Evolutionary conservation across 2,113 vertebrate genomes (phyloP).

Genomic region (Fregetta grallaria): DNA sequence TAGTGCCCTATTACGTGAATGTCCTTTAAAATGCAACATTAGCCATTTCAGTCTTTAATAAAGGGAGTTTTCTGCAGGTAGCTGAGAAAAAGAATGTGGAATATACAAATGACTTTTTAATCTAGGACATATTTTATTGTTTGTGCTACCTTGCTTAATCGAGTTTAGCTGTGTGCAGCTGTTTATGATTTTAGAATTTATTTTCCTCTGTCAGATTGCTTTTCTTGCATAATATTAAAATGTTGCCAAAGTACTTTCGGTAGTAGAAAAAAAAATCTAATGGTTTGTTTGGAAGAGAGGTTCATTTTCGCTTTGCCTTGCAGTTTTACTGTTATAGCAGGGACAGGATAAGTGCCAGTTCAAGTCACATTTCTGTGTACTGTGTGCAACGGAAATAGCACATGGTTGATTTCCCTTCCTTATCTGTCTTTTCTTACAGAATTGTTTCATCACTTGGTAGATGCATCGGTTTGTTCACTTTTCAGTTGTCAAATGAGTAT

Average conservation of each 20-base stretch:
- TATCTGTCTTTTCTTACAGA: neutral
- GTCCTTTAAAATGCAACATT: neutral
- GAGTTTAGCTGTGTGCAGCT: neutral
- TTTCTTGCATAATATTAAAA: neutral
- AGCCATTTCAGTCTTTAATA: neutral
- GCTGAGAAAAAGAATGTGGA: neutral
- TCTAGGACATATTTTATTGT: neutral
- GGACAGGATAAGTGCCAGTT: neutral
- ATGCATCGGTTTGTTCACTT: neutral
- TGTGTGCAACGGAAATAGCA: neutral
- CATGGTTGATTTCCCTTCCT: neutral
- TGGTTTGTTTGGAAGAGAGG: neutral
- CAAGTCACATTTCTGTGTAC: neutral
- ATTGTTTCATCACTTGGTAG: neutral
- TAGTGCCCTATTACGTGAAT: neutral
- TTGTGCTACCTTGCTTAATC: neutral
- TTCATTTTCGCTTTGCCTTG: neutral
- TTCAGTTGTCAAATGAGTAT: neutral
- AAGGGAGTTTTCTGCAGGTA: neutral
- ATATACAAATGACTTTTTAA: neutral
- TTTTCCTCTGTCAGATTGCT: neutral
- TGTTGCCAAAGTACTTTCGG: neutral
- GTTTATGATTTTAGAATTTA: neutral
- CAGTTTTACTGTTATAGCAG: neutral
- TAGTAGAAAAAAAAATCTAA: neutral